Percentiles rank a stretch among this genome's conserved stretches.
Conservation (phyloP, 2,113 vertebrate genomes). For the Mirza zaza region DNA sequence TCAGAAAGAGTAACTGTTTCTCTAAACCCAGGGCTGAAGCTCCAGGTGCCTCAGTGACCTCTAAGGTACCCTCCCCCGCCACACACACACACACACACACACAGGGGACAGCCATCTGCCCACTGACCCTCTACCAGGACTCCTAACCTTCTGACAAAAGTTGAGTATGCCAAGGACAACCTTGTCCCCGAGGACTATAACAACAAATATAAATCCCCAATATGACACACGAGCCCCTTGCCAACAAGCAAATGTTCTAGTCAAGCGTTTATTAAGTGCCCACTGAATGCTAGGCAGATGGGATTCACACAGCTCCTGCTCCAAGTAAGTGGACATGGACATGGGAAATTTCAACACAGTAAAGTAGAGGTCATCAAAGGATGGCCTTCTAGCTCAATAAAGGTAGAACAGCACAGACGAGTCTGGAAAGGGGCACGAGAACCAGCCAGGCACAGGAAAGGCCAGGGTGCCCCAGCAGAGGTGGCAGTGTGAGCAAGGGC, state of each 20-base stretch:
- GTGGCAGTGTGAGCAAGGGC: no score
- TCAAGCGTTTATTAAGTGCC: not conserved
- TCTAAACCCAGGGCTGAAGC: not conserved
- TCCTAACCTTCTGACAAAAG: not conserved
- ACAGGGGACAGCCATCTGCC: not conserved
- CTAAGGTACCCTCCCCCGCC: no score
- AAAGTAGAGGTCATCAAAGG: not conserved
- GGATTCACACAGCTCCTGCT: not conserved
- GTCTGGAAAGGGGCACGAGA: not conserved
- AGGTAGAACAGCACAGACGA: not conserved
- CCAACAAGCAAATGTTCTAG: not conserved
- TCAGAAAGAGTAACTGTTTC: not conserved
- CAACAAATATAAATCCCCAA: not conserved
- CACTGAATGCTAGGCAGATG: not conserved
- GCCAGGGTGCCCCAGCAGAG: not conserved
- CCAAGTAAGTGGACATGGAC: not conserved
- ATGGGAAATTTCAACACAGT: not conserved
- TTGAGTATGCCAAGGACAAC: not conserved
- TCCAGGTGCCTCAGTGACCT: not conserved
- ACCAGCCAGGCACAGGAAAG: not conserved
- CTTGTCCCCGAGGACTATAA: not conserved
- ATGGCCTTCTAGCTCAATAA: not conserved
- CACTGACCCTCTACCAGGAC: not conserved
- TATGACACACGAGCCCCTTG: no score
- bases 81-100: not conserved